Evolutionary conservation across 2,113 vertebrate genomes (phyloP), one percentile per base, ranked within the genome.

Genomic region (Saguinus imperator): DNA sequence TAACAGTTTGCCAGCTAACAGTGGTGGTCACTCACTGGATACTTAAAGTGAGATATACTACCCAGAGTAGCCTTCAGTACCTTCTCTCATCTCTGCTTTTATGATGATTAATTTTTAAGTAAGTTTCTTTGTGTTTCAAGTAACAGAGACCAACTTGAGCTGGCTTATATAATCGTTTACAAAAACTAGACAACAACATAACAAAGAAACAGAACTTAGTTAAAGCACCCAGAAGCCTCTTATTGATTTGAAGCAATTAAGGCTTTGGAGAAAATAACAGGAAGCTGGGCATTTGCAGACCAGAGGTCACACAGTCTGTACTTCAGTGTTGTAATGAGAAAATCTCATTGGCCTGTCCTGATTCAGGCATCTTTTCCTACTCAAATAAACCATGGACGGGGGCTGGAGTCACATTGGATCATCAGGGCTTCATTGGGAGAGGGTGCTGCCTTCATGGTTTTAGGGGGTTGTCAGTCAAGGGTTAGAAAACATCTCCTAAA

Each of bases 131-230:
- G n/a, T 18, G 3, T 92, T 92, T 80, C 16, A 75, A 43, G 18
- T 87, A 64, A 89, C 12, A 93, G 58, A 94, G 72, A 23, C 58
- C 48, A n/a, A 9, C 55, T 81, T 70, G 79, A 89, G 27, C 29
- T 68, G 61, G 45, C 68, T 73, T 92, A 86, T 96, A 35, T 80
- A 94, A 29, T 48, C 45, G 14, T 81, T 61, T 77, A 43, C 48
- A 82, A 66, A 45, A 61, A 75, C 37, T 1, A 81, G 48, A 58
- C 8, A 48, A 52, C 8, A 94, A 64, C 13, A 43, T 58, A 83
- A 52, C 48, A 72, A 40, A 58, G 35, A 70, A 58, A 55, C 27
- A 89, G 52, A 86, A 76, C 80, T 75, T 43, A 50, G 35, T 64
- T 52, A 73, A 76, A 57, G 17, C 57, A 58, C 64, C 70, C 25